Conservation (phyloP, 2,888 invertebrate species). For the Tachina lurida region DNA sequence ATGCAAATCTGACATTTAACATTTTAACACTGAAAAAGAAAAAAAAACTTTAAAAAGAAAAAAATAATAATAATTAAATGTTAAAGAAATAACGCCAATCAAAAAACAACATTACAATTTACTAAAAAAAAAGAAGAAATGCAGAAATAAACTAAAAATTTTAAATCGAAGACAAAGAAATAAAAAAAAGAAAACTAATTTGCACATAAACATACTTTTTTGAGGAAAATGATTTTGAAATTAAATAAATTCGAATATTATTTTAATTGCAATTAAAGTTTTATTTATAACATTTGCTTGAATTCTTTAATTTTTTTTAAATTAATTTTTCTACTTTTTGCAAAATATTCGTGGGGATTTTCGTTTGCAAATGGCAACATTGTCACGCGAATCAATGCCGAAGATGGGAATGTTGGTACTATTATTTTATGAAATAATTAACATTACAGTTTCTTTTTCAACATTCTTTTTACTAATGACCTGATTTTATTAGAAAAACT, state of each 20-base stretch:
- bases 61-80: conserved; percentile 16
- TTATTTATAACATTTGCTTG: too few relatives aligned
- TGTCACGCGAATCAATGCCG: too few relatives aligned
- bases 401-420: too few relatives aligned
- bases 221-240: not conserved
- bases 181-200: not conserved
- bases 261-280: too few relatives aligned
- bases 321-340: too few relatives aligned
- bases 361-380: too few relatives aligned
- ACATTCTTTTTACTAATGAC: too few relatives aligned
- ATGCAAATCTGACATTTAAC: conserved; percentile 66
- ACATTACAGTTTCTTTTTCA: too few relatives aligned
- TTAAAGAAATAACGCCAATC: conserved; percentile 8
- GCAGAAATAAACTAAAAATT: conserved; percentile 2
- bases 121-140: conserved; percentile 2
- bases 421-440: too few relatives aligned
- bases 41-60: conserved; percentile 8
- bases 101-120: not conserved
- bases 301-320: too few relatives aligned
- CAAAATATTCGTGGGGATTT: too few relatives aligned
- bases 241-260: not conserved
- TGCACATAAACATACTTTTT: not conserved
- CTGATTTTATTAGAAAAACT: too few relatives aligned
- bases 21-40: conserved; percentile 46
- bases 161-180: not conserved